phyloP scores from a whole-genome alignment of 2,797 vertebrate genomes.

The Gymnothorax javanicus region DNA sequence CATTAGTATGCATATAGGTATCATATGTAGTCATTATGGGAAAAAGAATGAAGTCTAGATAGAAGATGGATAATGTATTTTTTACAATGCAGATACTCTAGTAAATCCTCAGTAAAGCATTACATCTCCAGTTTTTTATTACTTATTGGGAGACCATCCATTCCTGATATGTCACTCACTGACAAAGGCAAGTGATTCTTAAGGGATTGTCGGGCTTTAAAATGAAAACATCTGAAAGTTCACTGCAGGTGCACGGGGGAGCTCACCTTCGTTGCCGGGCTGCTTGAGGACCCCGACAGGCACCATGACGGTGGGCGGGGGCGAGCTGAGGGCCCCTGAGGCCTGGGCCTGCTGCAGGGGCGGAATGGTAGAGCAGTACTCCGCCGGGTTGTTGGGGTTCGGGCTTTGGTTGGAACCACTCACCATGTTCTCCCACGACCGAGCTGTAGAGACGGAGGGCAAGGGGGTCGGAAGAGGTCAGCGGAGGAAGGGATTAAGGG shows the following conservation, averaged over 20 bases:
- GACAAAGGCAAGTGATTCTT: neutral
- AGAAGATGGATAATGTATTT: neutral
- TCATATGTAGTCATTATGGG: no score
- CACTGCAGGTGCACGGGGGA: constrained; percentile 20
- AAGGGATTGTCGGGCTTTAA: neutral
- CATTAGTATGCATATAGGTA: no score
- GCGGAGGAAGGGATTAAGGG: neutral
- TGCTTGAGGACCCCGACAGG: constrained; percentile 96
- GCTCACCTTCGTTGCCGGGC: constrained; percentile 87
- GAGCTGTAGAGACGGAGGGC: constrained; percentile 75
- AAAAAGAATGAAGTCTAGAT: no score
- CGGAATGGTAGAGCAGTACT: constrained; percentile 99
- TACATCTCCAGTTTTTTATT: neutral
- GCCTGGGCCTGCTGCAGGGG: constrained; percentile 98
- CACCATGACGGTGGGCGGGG: constrained; percentile 98
- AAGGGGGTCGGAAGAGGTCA: neutral
- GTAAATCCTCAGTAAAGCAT: neutral
- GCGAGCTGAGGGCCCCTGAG: constrained; percentile 91
- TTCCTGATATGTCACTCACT: neutral
- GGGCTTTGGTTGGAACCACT: constrained; percentile 88
- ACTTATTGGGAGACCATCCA: neutral
- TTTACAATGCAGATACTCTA: neutral
- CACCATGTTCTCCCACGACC: constrained; percentile 84
- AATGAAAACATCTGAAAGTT: neutral
- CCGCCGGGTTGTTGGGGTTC: constrained; percentile 97